Conservation (phyloP, 2,888 invertebrate species). For the Tipula lateralis region DNA sequence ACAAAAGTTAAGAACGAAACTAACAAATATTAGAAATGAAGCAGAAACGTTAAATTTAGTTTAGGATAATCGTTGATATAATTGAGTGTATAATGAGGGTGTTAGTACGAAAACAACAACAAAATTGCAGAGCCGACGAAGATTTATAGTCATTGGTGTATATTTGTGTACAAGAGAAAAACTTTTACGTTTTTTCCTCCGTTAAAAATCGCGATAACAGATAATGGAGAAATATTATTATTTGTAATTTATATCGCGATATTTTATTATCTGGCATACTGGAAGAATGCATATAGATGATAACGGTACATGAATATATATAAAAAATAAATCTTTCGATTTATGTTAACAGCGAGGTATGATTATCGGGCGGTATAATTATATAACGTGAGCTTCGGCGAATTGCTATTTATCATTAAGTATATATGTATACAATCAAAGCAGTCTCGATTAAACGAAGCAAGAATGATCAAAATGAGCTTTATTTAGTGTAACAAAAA, state of each 20-base stretch:
- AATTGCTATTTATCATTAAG: too few relatives aligned
- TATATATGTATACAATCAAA: too few relatives aligned
- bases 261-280: background rate
- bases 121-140: background rate
- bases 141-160: background rate
- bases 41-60: background rate
- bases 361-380: too few relatives aligned
- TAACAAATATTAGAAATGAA: background rate
- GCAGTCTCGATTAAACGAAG: too few relatives aligned
- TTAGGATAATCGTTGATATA: background rate
- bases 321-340: too few relatives aligned
- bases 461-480: too few relatives aligned
- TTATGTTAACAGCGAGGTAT: too few relatives aligned
- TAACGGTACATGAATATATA: background rate
- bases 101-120: background rate
- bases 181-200: background rate
- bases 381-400: too few relatives aligned
- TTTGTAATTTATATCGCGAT: constrained; percentile 1
- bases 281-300: background rate
- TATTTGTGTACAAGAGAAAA: background rate
- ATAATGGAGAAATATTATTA: constrained; percentile 11
- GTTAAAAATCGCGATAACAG: constrained; percentile 11
- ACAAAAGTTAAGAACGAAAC: background rate
- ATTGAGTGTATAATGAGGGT: constrained; percentile 11
- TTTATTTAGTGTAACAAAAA: too few relatives aligned